Conservation (phyloP, 2,113 vertebrate genomes). For the Equus przewalskii region DNA sequence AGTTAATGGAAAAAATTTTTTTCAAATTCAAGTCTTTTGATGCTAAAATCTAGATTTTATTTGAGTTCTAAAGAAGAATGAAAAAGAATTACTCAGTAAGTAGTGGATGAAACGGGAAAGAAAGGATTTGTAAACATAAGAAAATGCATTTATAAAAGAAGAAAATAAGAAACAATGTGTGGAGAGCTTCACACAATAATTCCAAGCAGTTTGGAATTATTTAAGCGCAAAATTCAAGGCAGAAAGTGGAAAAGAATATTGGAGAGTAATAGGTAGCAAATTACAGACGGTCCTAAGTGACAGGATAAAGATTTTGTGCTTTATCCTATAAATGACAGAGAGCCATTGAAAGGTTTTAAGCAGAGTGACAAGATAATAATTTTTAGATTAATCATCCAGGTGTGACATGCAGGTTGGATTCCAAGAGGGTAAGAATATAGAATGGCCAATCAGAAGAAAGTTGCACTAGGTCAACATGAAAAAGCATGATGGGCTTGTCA, state of each 20-base stretch:
- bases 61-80: background rate
- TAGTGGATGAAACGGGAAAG: background rate
- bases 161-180: background rate
- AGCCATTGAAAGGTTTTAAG: background rate
- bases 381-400: background rate
- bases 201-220: background rate
- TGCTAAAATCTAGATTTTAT: background rate
- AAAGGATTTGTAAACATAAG: background rate
- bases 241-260: background rate
- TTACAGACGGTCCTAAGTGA: background rate
- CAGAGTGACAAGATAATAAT: background rate
- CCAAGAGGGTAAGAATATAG: too few species aligned
- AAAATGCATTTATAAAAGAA: background rate
- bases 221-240: background rate
- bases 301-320: background rate
- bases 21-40: background rate
- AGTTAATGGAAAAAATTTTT: background rate
- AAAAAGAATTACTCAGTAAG: background rate
- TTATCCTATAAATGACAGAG: background rate
- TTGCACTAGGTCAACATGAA: background rate
- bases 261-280: background rate
- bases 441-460: background rate
- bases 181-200: background rate
- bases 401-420: background rate
- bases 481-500: background rate